phyloP scores from a whole-genome alignment of 2,888 invertebrate genomes.

The Micropterix aruncella region DNA sequence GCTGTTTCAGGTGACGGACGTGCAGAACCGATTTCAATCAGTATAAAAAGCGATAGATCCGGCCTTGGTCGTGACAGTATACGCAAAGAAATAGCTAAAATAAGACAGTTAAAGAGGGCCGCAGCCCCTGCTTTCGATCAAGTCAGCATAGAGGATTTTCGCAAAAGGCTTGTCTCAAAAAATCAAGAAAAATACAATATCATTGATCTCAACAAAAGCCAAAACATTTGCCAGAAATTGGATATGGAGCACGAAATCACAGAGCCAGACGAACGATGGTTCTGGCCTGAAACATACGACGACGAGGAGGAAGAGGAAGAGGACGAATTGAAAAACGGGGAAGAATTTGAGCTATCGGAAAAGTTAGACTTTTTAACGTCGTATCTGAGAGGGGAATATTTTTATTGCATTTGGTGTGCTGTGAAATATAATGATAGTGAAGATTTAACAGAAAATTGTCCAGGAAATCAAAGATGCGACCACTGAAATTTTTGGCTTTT shows the following conservation, averaged over 20 bases:
- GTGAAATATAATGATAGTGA: background rate
- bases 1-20: background rate
- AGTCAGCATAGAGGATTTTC: background rate
- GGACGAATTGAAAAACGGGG: background rate
- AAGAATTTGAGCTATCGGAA: background rate
- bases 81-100: background rate
- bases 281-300: background rate
- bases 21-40: background rate
- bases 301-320: background rate
- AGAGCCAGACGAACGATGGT: background rate
- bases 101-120: background rate
- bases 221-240: background rate
- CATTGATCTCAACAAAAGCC: background rate
- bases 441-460: background rate
- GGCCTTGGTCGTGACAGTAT: background rate
- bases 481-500: no score
- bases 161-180: background rate
- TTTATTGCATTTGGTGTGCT: background rate
- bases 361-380: background rate
- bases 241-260: background rate
- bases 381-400: background rate
- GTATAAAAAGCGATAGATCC: background rate
- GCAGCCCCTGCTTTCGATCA: background rate
- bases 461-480: background rate
- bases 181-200: background rate